A percentile compares a stretch with the other conserved stretches of the same genome.
Evolutionary conservation across 2,888 invertebrate species (phyloP).

Genomic region (Amaurobius ferox): DNA sequence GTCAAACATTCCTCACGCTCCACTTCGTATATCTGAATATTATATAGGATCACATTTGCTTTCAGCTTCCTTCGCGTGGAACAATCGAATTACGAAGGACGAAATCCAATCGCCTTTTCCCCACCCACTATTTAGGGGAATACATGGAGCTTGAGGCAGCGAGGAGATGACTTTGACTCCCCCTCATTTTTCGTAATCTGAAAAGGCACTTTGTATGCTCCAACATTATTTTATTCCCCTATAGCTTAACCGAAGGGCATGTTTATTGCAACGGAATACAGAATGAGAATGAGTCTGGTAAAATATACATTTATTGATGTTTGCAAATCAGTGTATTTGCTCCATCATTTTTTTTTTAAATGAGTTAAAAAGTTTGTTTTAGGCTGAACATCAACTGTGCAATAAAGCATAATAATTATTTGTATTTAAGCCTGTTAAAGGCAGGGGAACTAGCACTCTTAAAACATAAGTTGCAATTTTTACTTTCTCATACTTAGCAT

Average conservation of each 20-base stretch:
- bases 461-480: too few species aligned
- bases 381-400: too few species aligned
- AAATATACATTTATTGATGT: too few species aligned
- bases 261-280: constrained; percentile 13
- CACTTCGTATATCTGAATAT: background rate
- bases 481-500: too few species aligned
- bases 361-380: too few species aligned
- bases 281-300: too few species aligned
- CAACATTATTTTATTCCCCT: constrained; percentile 39
- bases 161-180: background rate
- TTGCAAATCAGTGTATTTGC: too few species aligned
- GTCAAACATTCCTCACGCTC: background rate
- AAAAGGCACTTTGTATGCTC: constrained; percentile 53
- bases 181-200: constrained; percentile 28
- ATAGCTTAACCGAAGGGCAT: background rate
- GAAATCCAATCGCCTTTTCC: background rate
- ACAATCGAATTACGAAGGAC: constrained; percentile 54
- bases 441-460: too few species aligned
- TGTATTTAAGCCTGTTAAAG: too few species aligned
- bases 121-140: background rate
- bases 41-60: background rate
- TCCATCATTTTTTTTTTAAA: too few species aligned
- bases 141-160: background rate
- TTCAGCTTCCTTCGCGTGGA: constrained; percentile 38
- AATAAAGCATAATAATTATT: too few species aligned